Base-by-base conservation (phyloP, 2,113 vertebrate genomes). In the Nematolebias whitei region DNA sequence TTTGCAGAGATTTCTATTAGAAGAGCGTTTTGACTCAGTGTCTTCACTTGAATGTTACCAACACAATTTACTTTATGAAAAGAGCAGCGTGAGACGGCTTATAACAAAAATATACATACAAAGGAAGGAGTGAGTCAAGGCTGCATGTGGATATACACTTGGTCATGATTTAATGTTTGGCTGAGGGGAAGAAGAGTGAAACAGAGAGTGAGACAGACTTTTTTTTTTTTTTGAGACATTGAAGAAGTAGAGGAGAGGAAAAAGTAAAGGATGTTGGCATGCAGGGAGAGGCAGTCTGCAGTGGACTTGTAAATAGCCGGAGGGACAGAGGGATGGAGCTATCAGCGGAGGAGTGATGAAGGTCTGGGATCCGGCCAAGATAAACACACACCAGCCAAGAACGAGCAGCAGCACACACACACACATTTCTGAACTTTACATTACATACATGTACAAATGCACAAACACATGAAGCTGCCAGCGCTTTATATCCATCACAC, bases 311-410 rank as follows among this genome's bases (percentile, higher is more conserved):
- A 91, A 92, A 92, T 89, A 92, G 88, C 85, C 80, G 57, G 64
- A 80, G 88, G 85, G 84, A 85, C 70, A 55, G 64, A 83, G 63
- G 66, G 78, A 85, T 79, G 83, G 89, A 90, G 85, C 86, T 88
- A 92, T 93, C 89, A 89, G 88, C 87, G 66, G 85, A 91, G 89
- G 85, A 91, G 89, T 87, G 89, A 93, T 92, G 90, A 92, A 89
- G 87, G 86, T 79, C 86, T 92, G 92, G 84, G 76, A 74, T 55
- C 49, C 10, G 62, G 89, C 92, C 92, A 93, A 94, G 62, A 88
- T 90, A 93, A 92, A 93, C 91, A 91, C 80, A 83, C 38, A 60
- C 76, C 68, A 68, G 84, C 71, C 85, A 68, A 71, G 83, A 85
- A 88, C 82, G 86, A 88, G 84, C 83, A 82, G 69, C 55, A 66